phyloP scores from a whole-genome alignment of 2,113 vertebrate genomes.

The Hystrix cristata region DNA sequence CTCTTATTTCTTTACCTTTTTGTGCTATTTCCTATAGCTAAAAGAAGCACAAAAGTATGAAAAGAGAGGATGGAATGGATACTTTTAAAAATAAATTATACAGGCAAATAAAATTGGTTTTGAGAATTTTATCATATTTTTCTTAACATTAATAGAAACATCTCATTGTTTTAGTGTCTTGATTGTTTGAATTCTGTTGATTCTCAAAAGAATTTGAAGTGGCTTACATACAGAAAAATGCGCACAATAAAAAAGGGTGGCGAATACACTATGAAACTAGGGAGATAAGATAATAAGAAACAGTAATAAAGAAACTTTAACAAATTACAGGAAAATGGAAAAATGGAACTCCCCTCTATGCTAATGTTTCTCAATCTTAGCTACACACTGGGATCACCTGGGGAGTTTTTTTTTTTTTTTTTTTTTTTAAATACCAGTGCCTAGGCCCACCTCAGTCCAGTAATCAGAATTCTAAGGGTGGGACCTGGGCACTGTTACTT shows the following conservation, averaged over 20 bases:
- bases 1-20: neutral
- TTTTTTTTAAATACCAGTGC: neutral
- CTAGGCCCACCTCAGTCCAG: neutral
- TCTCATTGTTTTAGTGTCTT: neutral
- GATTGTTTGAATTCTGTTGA: neutral
- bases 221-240: neutral
- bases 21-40: neutral
- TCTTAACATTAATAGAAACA: constrained; percentile 5
- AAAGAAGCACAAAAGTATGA: neutral
- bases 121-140: constrained; percentile 40
- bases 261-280: neutral
- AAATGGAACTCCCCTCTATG: neutral
- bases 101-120: neutral
- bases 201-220: neutral
- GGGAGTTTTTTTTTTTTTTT: neutral
- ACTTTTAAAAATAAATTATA: constrained; percentile 17
- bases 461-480: neutral
- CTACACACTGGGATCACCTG: neutral
- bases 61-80: neutral
- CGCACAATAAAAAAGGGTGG: neutral
- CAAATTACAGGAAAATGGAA: neutral
- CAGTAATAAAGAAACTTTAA: neutral
- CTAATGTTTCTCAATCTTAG: neutral
- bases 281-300: neutral
- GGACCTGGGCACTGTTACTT: neutral